Evolutionary conservation across 2,888 invertebrate species (phyloP).

Genomic region (Therioaphis trifolii): DNA sequence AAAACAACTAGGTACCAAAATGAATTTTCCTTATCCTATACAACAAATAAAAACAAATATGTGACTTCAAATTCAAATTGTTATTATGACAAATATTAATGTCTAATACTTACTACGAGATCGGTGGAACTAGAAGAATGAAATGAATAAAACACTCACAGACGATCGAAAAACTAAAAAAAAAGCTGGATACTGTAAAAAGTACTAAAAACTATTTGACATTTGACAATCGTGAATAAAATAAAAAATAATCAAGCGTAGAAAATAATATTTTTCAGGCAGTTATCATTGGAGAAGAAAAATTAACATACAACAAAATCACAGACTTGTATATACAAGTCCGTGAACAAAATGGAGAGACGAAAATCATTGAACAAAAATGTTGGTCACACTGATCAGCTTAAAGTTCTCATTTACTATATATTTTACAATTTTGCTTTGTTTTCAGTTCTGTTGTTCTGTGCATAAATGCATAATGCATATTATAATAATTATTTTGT

Average conservation of each 20-base stretch:
- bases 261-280: slow-evolving; percentile 17
- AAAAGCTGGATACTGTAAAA: neutral
- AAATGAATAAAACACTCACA: neutral
- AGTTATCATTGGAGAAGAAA: slow-evolving; percentile 25
- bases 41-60: neutral
- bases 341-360: slow-evolving; percentile 35
- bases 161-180: neutral
- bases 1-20: neutral
- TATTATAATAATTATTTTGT: no score
- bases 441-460: no score
- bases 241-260: slow-evolving; percentile 8
- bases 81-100: no score
- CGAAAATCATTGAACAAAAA: neutral
- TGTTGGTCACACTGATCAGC: slow-evolving; percentile 20
- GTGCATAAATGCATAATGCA: no score
- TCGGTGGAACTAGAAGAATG: neutral
- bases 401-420: no score
- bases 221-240: neutral
- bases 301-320: slow-evolving; percentile 29
- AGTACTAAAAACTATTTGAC: no score
- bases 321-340: no score
- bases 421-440: no score
- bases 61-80: neutral
- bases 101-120: neutral
- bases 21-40: neutral